These are phyloP conservation scores for Hestina assimilis DNA, from an alignment of 1,140 invertebrate species.

Conservation along the genomic window DNA sequence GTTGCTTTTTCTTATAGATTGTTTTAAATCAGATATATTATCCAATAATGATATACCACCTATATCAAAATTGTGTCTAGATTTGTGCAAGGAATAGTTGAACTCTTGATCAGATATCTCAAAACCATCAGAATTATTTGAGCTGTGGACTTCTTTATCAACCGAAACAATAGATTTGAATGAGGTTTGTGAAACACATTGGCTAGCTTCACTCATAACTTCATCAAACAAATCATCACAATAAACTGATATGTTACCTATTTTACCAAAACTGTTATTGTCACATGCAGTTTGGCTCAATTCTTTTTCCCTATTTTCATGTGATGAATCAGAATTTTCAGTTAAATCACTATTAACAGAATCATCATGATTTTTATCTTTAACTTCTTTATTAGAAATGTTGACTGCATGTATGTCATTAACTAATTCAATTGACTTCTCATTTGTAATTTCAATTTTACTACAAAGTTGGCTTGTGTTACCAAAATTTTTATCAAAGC, in stretches of 20 bases:
- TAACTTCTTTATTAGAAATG: too few species aligned
- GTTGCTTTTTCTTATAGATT: background rate
- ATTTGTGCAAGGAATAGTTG: constrained; percentile 55
- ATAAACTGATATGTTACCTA: constrained; percentile 55
- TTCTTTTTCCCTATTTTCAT: background rate
- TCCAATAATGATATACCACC: constrained; percentile 44
- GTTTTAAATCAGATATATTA: constrained; percentile 15
- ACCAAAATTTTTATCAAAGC: background rate
- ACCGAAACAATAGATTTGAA: background rate
- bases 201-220: constrained; percentile 8
- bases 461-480: background rate
- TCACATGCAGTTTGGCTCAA: background rate
- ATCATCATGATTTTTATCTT: background rate
- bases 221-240: constrained; percentile 53
- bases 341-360: constrained; percentile 48
- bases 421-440: background rate
- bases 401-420: background rate
- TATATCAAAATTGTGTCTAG: constrained; percentile 41
- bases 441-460: background rate
- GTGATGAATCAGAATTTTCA: constrained; percentile 30
- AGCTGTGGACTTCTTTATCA: constrained; percentile 26
- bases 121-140: constrained; percentile 49
- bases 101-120: constrained; percentile 63
- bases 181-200: constrained; percentile 5
- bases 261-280: constrained; percentile 36